Base-by-base conservation (phyloP, 2,888 invertebrate genomes). In the Nemotelus nigrinus region DNA sequence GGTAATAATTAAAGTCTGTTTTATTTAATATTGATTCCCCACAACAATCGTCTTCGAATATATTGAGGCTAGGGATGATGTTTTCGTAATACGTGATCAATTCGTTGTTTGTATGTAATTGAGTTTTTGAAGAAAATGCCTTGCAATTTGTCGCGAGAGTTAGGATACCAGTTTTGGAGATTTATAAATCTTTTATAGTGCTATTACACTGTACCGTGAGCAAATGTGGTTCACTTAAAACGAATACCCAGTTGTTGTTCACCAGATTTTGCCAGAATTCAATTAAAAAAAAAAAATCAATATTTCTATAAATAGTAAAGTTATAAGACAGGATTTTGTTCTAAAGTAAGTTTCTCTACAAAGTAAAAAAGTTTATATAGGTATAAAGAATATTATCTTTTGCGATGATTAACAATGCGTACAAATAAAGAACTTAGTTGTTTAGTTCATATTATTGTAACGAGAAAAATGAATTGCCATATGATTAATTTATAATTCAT, bases 191-290 rank as follows among this genome's bases (percentile, higher is more conserved):
- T n/a, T 7, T 45, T 2, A 65, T 43, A 6, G 65, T 44, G 45
- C 8, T 65, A 45, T 65, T 65, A 45, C 65, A 65, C 3, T 43
- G 45, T 8, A 65, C 47, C 45, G 45, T 65, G 8, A 65, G 45
- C 45, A 65, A 50, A n/a, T 67, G 67, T 25, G 67, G 67, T 25
- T 67, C 67, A 41, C 67, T 67, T 3, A 67, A 7, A n/a, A 48
- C 67, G 25, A 67, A 67, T 47, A 67, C 50, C 67, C 67, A 47
- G 3, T 67, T 67, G 50, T 67, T 67, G 50, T 67, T 25, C 3
- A 67, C 25, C 2, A 67, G 67, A 7, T 67, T 67, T 67, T 48
- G 50, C 67, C 67, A 67, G 8, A 67, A 50, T 67, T 67, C 67
- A 25, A 67, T 48, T 48, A n/a, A n/a, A n/a, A n/a, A n/a, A n/a